These are phyloP conservation scores for Euphydryas editha DNA, from an alignment of 2,888 invertebrate genomes.

Conservation along the genomic window DNA sequence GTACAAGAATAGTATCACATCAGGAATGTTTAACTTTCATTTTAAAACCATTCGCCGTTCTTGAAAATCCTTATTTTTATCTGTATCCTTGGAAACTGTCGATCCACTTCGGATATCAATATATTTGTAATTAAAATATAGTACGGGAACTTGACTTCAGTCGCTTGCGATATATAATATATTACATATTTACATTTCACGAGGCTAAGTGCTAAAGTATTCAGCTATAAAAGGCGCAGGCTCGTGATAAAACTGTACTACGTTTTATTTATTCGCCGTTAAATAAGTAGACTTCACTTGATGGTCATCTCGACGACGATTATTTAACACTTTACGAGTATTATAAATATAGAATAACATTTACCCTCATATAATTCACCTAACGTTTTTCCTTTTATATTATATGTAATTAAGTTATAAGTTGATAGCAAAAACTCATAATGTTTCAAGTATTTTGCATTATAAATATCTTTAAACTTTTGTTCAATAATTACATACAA, in stretches of 20 bases:
- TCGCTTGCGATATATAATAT: background rate
- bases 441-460: no score
- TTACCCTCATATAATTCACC: background rate
- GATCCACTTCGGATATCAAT: background rate
- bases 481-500: no score
- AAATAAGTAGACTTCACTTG: slow-evolving; percentile 21
- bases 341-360: background rate
- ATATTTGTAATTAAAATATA: background rate
- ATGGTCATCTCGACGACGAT: slow-evolving; percentile 1
- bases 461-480: no score
- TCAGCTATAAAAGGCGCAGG: slow-evolving; percentile 9
- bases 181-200: background rate
- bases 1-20: no score
- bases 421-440: no score
- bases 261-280: slow-evolving; percentile 28
- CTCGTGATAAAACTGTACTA: slow-evolving; percentile 2
- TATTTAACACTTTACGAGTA: background rate
- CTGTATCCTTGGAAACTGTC: no score
- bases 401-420: no score
- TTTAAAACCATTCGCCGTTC: no score
- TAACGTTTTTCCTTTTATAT: background rate
- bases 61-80: no score
- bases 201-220: slow-evolving; percentile 3
- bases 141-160: background rate
- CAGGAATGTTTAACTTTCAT: no score